Base-by-base conservation (phyloP, 1,140 invertebrate genomes). In the Procambarus clarkii region DNA sequence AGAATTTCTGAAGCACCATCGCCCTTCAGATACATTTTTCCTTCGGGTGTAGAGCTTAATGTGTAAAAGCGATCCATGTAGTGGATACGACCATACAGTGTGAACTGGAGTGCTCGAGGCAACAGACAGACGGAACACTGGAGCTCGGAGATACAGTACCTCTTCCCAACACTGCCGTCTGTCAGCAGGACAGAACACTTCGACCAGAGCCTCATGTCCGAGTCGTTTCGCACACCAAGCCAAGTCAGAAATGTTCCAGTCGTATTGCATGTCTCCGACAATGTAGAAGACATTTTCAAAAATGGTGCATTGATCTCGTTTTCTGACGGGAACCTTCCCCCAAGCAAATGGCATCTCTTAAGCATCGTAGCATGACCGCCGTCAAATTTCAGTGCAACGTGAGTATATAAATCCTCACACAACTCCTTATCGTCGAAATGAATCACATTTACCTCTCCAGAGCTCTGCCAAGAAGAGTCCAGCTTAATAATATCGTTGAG, bases 71-170 rank as follows among this genome's bases (percentile, higher is more conserved):
- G 69, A 21, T 85, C 83, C 83, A 85, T 85, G 9, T 45, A n/a
- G 48, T 48, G 45, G 2, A 85, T 85, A 3, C 1, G 11, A 3
- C 83, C 83, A 34, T 85, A 85, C 3, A 85, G 64, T 4, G 45
- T 85, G 45, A 71, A 85, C 24, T 21, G 34, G 4, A 85, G 11
- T 3, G 45, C 45, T 1, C 3, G 13, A 4, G 83, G 83, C 45
- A 85, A 24, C 24, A 85, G 34, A n/a, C 83, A 85, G 1, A 85
- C 45, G 48, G 58, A 74, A 34, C 83, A 85, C 24, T 74, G 15
- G 3, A 85, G 83, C 21, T 85, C 83, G 13, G 60, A 34, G 58
- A 85, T 85, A 21, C 83, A 85, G 60, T 74, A n/a, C 83, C 69
- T 13, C 60, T 44, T n/a, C 11, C 60, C 48, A 21, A 71, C n/a